phyloP scores from a whole-genome alignment of 2,113 vertebrate genomes.

The Scortum barcoo region DNA sequence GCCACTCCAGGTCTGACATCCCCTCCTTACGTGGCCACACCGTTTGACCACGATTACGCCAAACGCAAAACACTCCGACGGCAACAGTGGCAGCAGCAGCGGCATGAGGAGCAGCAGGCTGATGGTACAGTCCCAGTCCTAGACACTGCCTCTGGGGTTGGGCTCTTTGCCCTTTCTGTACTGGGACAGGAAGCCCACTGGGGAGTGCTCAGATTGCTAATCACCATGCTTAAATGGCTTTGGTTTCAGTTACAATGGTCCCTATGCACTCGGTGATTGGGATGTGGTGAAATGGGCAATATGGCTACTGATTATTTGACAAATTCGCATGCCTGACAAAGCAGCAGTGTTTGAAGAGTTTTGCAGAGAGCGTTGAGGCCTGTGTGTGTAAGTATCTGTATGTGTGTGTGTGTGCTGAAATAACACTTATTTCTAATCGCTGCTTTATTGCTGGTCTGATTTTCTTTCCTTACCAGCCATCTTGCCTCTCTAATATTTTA shows the following conservation, averaged over 20 bases:
- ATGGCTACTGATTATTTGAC: conserved; percentile 86
- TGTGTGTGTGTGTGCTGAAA: background rate
- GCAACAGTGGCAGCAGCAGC: conserved; percentile 85
- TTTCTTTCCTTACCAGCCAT: conserved; percentile 35
- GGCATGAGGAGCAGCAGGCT: conserved; percentile 91
- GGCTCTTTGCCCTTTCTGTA: conserved; percentile 74
- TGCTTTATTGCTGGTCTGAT: conserved; percentile 40
- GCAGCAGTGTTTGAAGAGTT: conserved; percentile 18
- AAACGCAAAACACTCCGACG: conserved; percentile 99
- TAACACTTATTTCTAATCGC: conserved; percentile 31
- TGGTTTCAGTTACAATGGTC: conserved; percentile 78
- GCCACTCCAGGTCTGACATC: conserved; percentile 99
- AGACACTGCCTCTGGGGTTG: conserved; percentile 87
- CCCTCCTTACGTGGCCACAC: conserved; percentile 97
- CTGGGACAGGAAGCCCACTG: conserved; percentile 73
- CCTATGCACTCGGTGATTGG: conserved; percentile 87
- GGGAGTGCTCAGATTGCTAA: conserved; percentile 72
- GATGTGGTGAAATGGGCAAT: conserved; percentile 94
- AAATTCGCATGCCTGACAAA: conserved; percentile 48
- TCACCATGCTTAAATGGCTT: conserved; percentile 77
- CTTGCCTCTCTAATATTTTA: conserved; percentile 37
- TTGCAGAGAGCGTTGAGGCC: conserved; percentile 31
- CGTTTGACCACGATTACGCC: conserved; percentile 99
- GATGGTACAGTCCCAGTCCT: conserved; percentile 99
- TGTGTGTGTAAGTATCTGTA: conserved; percentile 24